Evolutionary conservation across 2,797 vertebrate genomes (phyloP).

Genomic region (Otolemur crassicaudatus): DNA sequence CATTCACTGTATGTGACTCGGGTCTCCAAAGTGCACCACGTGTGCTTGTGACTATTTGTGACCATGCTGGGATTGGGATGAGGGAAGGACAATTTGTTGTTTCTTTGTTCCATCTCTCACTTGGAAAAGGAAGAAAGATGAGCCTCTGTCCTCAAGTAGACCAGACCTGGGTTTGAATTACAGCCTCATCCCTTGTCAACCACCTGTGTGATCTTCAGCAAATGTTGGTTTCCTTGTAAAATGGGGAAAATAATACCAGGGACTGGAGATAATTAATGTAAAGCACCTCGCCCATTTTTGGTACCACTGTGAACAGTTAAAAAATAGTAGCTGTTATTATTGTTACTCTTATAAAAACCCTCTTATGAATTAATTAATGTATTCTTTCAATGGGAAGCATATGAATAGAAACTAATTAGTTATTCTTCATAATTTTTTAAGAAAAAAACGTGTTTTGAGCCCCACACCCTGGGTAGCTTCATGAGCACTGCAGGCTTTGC

Average conservation of each 20-base stretch:
- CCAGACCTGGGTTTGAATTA: background rate
- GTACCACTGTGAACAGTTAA: background rate
- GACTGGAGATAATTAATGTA: background rate
- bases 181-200: background rate
- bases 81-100: background rate
- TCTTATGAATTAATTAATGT: background rate
- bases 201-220: background rate
- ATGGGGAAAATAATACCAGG: background rate
- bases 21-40: rapidly evolving
- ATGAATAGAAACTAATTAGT: background rate
- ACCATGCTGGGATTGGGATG: background rate
- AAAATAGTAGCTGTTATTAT: background rate
- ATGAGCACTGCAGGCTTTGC: background rate
- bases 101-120: background rate
- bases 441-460: background rate
- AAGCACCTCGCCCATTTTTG: background rate
- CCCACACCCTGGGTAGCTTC: background rate
- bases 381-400: background rate
- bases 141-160: background rate
- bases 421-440: background rate
- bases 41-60: background rate
- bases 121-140: background rate
- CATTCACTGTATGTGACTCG: background rate
- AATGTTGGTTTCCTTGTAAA: background rate
- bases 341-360: background rate